phyloP scores from a whole-genome alignment of 2,797 vertebrate species.

The Parambassis ranga region DNA sequence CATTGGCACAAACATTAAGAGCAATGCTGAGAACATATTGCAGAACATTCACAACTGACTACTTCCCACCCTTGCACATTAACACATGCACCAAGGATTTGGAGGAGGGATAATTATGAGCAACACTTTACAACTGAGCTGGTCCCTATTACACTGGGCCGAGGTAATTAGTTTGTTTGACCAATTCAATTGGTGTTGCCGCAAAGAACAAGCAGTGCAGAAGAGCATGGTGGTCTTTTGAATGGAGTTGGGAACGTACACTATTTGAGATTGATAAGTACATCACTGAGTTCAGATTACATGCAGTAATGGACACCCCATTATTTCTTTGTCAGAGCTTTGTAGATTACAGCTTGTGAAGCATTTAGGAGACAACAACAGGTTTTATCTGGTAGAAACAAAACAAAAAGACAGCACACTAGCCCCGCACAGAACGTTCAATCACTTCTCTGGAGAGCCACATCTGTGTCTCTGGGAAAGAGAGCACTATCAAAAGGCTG shows the following conservation, averaged over 20 bases:
- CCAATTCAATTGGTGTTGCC: constrained; percentile 38
- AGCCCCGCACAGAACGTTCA: constrained; percentile 8
- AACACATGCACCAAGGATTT: constrained; percentile 16
- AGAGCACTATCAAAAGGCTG: neutral
- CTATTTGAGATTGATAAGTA: constrained; percentile 17
- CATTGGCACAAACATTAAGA: constrained; percentile 58
- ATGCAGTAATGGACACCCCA: constrained; percentile 11
- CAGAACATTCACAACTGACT: constrained; percentile 11
- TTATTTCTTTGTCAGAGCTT: neutral
- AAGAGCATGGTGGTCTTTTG: neutral
- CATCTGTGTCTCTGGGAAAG: constrained; percentile 7
- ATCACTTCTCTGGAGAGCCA: constrained; percentile 20
- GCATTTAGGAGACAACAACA: neutral
- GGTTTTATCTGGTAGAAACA: constrained; percentile 10
- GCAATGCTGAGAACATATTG: constrained; percentile 34
- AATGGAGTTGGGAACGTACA: constrained; percentile 1
- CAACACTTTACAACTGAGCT: constrained; percentile 33
- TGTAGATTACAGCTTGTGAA: constrained; percentile 1
- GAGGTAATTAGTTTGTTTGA: constrained; percentile 18
- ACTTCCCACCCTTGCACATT: constrained; percentile 8
- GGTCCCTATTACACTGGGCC: constrained; percentile 37
- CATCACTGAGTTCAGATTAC: constrained; percentile 35
- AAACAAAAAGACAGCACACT: neutral
- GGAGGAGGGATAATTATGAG: constrained; percentile 26
- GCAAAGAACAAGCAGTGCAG: constrained; percentile 32